Percentiles rank a stretch among this genome's conserved stretches.
These are phyloP conservation scores for Liasis olivaceus DNA, from an alignment of 2,797 vertebrate genomes.

Conservation along the genomic window DNA sequence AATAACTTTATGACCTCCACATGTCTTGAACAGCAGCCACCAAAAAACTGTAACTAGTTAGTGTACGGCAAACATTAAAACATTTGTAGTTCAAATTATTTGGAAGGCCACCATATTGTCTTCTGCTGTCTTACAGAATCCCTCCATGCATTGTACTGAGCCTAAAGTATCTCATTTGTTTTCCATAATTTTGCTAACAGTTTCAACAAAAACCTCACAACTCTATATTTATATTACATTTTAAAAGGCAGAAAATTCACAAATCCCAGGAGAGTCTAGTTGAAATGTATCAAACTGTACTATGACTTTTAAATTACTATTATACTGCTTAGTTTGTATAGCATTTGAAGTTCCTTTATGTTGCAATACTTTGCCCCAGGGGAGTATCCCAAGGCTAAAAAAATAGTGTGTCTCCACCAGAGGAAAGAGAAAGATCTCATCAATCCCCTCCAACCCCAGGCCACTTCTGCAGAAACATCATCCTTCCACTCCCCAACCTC, in stretches of 20 bases:
- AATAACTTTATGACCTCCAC: background rate
- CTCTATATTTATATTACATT: background rate
- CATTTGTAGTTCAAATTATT: background rate
- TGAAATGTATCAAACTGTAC: too few species aligned
- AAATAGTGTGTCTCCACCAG: background rate
- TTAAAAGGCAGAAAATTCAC: background rate
- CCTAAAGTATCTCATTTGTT: background rate
- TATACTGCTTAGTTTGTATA: background rate
- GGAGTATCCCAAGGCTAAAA: background rate
- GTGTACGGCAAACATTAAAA: background rate
- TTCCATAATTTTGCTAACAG: background rate
- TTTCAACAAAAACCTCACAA: background rate
- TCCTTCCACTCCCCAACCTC: background rate
- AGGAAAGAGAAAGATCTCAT: background rate
- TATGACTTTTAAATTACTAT: background rate
- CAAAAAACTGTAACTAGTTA: background rate
- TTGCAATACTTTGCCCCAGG: background rate
- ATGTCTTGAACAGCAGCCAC: background rate
- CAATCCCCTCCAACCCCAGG: background rate
- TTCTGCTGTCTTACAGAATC: background rate
- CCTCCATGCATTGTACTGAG: background rate
- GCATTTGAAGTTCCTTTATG: background rate
- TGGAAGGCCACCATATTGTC: background rate
- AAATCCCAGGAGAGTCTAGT: background rate
- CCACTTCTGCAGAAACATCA: background rate